Evolutionary conservation across 2,888 invertebrate species (phyloP), one percentile per base, ranked within the genome.

Genomic region (Acanthoscelides obtectus): DNA sequence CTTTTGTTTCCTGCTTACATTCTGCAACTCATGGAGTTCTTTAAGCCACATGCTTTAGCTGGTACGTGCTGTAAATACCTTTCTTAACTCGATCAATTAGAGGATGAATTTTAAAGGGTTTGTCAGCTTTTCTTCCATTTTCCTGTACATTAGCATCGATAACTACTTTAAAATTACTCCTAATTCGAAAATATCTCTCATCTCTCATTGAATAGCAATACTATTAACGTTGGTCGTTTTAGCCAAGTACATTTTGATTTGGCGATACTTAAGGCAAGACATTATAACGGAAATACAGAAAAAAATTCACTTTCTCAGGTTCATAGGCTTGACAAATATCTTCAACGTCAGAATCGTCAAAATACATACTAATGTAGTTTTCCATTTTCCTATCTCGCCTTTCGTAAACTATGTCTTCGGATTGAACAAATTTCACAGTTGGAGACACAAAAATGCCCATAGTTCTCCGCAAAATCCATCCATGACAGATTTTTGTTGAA

Each of bases 221-320:
- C 69, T n/a, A 65, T 70, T 20, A 21, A 74, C 74, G 67, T 22
- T 69, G 20, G 71, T 74, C 21, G 66, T 72, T 72, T 71, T 73
- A 5, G 74, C 71, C 75, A 74, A 75, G 64, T 71, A 74, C 74
- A 75, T 75, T 72, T 66, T 69, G 22, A 75, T 68, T 73, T 66
- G 65, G 17, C 72, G 73, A 69, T 73, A 72, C 70, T 72, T 73
- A 22, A 75, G 27, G n/a, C 72, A 75, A 25, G 76, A 75, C 73
- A 76, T 75, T 66, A 76, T 63, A 68, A 74, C 65, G 17, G 72
- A 25, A 20, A 74, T 75, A 45, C 70, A 20, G 75, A 64, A 70
- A 73, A 74, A 1, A 68, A 22, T 70, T 73, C 75, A 71, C 64
- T 67, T 71, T 71, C 25, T 25, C 64, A 70, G 22, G 22, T 72